These are phyloP conservation scores for Bibio marci DNA, from an alignment of 2,888 invertebrate species.

Conservation along the genomic window DNA sequence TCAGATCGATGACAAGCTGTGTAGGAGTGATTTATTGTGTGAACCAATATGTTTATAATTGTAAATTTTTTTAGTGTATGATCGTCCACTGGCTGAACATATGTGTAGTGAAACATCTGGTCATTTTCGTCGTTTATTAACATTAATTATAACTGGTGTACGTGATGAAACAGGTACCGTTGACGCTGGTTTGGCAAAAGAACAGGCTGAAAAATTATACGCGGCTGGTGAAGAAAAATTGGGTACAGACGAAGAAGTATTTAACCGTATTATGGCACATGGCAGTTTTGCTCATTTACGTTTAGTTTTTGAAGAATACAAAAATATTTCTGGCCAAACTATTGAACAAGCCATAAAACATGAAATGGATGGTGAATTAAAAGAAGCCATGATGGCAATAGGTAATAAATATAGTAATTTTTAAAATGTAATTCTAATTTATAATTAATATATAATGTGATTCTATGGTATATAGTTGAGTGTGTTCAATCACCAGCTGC, in stretches of 20 bases:
- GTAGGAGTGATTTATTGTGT: no score
- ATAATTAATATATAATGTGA: not conserved
- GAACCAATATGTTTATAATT: no score
- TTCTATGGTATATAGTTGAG: constrained; percentile 36
- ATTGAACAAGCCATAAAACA: constrained; percentile 54
- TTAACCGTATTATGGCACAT: constrained; percentile 53
- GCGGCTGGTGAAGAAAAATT: constrained; percentile 53
- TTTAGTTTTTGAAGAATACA: constrained; percentile 54
- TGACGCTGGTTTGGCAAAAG: constrained; percentile 47
- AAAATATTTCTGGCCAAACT: constrained; percentile 50
- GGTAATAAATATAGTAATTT: constrained; percentile 29
- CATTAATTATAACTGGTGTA: constrained; percentile 50
- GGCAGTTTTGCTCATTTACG: constrained; percentile 56
- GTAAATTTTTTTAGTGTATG: constrained; percentile 42
- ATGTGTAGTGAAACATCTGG: constrained; percentile 63
- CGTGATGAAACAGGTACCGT: constrained; percentile 43
- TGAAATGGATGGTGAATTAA: constrained; percentile 46
- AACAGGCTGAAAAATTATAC: constrained; percentile 49
- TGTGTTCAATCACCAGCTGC: constrained; percentile 46
- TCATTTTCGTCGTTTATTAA: constrained; percentile 57
- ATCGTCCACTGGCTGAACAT: constrained; percentile 51
- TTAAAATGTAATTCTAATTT: not conserved
- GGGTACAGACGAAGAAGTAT: constrained; percentile 57
- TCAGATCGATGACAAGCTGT: no score
- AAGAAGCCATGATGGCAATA: constrained; percentile 50